Evolutionary conservation across 2,113 vertebrate species (phyloP).

Genomic region (Colossoma macropomum): DNA sequence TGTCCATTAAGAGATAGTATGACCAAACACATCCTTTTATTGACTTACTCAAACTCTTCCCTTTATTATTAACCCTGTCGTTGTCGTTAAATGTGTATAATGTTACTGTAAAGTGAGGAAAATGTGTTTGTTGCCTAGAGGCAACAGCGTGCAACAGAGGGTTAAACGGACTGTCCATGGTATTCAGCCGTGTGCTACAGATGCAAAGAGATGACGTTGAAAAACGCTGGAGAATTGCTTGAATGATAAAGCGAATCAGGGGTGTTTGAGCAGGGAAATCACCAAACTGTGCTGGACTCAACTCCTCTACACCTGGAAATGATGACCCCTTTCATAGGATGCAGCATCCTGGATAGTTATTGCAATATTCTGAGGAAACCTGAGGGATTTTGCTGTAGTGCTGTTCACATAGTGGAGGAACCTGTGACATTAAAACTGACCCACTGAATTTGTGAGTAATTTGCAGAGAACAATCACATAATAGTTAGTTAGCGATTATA

Average conservation of each 20-base stretch:
- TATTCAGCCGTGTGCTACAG: background rate
- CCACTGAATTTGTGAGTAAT: background rate
- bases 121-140: no score
- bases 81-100: no score
- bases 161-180: background rate
- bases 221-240: background rate
- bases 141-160: background rate
- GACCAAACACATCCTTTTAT: no score
- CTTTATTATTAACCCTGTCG: no score
- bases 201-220: background rate
- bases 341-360: background rate
- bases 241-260: background rate
- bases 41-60: no score
- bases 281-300: background rate
- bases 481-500: background rate
- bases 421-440: conserved; percentile 17
- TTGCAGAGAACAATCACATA: conserved; percentile 29
- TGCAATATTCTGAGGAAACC: background rate
- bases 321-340: background rate
- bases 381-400: background rate
- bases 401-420: conserved; percentile 1
- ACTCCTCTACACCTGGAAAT: background rate
- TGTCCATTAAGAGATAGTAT: no score
- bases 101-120: no score
- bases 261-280: background rate